phyloP scores from a whole-genome alignment of 2,797 vertebrate species.

The Aeoliscus strigatus region DNA sequence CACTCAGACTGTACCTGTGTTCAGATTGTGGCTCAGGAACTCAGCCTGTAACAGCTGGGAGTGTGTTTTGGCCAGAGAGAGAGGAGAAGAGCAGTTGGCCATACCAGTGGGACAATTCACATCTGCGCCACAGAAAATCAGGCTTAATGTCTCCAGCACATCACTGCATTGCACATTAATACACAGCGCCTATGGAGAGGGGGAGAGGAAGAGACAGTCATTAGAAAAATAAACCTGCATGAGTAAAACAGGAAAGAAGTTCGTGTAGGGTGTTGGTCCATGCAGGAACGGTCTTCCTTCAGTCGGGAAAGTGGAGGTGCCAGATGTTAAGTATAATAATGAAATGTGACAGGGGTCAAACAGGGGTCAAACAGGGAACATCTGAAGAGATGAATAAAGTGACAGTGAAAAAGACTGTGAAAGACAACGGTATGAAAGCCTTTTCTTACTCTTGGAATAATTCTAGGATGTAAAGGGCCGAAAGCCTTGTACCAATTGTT shows the following conservation, averaged over 20 bases:
- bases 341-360: too few relatives aligned
- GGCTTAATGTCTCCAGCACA: constrained; percentile 86
- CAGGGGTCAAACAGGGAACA: too few relatives aligned
- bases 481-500: too few relatives aligned
- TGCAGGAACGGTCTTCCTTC: background rate
- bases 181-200: constrained; percentile 81
- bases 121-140: constrained; percentile 91
- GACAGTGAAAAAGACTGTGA: too few relatives aligned
- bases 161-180: constrained; percentile 86
- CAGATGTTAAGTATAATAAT: background rate
- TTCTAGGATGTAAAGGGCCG: too few relatives aligned
- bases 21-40: constrained; percentile 85
- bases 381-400: too few relatives aligned
- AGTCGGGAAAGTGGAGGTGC: background rate
- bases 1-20: constrained; percentile 69
- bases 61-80: constrained; percentile 78
- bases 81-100: constrained; percentile 69
- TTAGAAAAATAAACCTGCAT: background rate
- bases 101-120: constrained; percentile 81
- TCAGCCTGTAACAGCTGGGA: constrained; percentile 86
- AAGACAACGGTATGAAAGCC: too few relatives aligned
- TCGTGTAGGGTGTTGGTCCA: background rate
- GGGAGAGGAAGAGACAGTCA: background rate
- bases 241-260: background rate
- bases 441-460: too few relatives aligned